Conservation (phyloP, 1,140 invertebrate genomes). For the Sarcophaga peregrina region DNA sequence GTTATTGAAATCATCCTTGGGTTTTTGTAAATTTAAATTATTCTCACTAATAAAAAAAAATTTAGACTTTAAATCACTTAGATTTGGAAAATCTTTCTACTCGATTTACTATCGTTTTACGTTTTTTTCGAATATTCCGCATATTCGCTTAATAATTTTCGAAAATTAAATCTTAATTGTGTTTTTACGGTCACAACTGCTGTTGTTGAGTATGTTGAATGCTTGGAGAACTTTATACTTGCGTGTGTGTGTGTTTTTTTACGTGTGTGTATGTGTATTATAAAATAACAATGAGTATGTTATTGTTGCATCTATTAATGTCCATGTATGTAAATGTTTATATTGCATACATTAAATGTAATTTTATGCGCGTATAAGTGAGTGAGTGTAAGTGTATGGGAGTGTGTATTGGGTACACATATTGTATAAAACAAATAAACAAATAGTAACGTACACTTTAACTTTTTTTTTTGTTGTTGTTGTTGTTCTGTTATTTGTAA, state of each 20-base stretch:
- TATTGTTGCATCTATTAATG: constrained; percentile 5
- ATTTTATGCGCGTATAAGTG: background rate
- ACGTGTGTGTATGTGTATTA: no score
- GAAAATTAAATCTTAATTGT: background rate
- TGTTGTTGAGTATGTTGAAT: background rate
- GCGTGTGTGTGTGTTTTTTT: background rate
- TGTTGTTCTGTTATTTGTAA: background rate
- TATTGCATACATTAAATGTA: background rate
- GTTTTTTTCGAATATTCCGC: background rate
- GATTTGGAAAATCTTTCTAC: no score
- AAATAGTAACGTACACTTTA: background rate
- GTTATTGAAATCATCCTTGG: no score
- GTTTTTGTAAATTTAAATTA: no score
- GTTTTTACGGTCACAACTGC: background rate
- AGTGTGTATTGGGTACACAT: background rate
- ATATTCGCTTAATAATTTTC: no score
- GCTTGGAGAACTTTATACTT: no score
- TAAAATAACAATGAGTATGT: constrained; percentile 4
- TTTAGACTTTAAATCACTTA: no score
- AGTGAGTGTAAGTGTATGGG: background rate
- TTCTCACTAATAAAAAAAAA: no score
- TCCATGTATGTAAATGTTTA: background rate
- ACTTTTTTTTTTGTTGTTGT: background rate
- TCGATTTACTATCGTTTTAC: no score
- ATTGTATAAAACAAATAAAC: background rate